These are phyloP conservation scores for Anhinga anhinga DNA, from an alignment of 2,113 vertebrate species.

Conservation along the genomic window DNA sequence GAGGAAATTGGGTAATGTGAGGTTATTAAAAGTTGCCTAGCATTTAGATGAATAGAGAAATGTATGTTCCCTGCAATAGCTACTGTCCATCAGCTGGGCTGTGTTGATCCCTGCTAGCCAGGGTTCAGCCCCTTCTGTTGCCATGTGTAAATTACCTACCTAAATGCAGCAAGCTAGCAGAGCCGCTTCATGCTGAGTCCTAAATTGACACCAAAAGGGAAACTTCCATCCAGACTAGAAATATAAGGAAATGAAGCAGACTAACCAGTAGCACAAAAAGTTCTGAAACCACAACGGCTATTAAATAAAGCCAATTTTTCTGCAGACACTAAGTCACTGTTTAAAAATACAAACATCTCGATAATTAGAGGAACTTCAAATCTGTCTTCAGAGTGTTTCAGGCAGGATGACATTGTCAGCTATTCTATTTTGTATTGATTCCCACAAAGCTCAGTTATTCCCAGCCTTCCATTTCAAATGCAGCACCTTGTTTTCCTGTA, in stretches of 20 bases:
- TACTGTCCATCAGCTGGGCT: not conserved
- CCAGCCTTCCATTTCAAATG: constrained; percentile 37
- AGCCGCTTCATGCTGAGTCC: not conserved
- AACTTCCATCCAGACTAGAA: not conserved
- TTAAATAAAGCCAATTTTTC: not conserved
- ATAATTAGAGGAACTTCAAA: constrained; percentile 51
- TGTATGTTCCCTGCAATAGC: not conserved
- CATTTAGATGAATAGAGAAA: not conserved
- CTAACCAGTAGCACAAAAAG: not conserved
- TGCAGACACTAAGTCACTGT: constrained; percentile 5
- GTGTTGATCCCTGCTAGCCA: not conserved
- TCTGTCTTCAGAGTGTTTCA: constrained; percentile 30
- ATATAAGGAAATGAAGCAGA: not conserved
- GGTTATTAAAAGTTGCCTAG: not conserved
- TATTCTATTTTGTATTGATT: constrained; percentile 45
- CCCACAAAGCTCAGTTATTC: constrained; percentile 40
- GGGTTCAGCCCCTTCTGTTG: not conserved
- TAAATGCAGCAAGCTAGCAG: not conserved
- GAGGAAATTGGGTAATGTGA: not conserved
- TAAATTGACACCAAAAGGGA: constrained; percentile 19
- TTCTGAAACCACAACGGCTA: not conserved
- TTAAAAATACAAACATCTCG: constrained; percentile 40
- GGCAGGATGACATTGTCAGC: constrained; percentile 38
- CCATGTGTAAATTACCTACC: not conserved
- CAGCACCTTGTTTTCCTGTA: constrained; percentile 45